Conservation (phyloP, 2,888 invertebrate species). For the Dryobota labecula region DNA sequence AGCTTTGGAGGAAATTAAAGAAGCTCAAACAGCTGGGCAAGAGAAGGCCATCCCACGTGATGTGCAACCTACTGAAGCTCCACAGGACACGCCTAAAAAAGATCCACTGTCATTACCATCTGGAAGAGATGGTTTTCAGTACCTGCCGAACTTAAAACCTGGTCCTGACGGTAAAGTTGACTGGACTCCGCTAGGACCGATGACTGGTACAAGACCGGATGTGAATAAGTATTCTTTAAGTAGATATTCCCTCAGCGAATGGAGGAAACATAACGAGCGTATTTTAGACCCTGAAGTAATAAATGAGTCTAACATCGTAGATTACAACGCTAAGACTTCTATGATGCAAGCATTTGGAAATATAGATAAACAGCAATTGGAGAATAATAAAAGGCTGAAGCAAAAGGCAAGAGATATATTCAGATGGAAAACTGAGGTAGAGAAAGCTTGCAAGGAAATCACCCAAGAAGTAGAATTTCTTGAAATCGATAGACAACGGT, state of each 20-base stretch:
- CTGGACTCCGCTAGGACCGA: constrained; percentile 92
- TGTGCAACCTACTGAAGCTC: neutral
- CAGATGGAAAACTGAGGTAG: constrained; percentile 94
- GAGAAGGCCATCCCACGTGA: neutral
- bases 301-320: constrained; percentile 89
- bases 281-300: constrained; percentile 87
- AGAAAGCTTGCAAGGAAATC: constrained; percentile 92
- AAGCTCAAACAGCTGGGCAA: constrained; percentile 50
- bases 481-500: constrained; percentile 92
- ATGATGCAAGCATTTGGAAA: constrained; percentile 92
- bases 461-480: constrained; percentile 93
- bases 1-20: constrained; percentile 68
- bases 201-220: constrained; percentile 94
- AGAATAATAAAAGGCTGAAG: constrained; percentile 92
- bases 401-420: constrained; percentile 93
- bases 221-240: constrained; percentile 94
- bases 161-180: constrained; percentile 94
- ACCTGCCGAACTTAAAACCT: constrained; percentile 86
- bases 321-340: constrained; percentile 92
- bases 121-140: constrained; percentile 65
- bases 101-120: constrained; percentile 50
- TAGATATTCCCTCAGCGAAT: constrained; percentile 93
- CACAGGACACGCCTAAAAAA: neutral
- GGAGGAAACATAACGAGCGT: constrained; percentile 92
- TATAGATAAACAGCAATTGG: constrained; percentile 92